A percentile compares a stretch with the other conserved stretches of the same genome.
These are phyloP conservation scores for Aratinga solstitialis DNA, from an alignment of 2,797 vertebrate genomes.

Conservation along the genomic window DNA sequence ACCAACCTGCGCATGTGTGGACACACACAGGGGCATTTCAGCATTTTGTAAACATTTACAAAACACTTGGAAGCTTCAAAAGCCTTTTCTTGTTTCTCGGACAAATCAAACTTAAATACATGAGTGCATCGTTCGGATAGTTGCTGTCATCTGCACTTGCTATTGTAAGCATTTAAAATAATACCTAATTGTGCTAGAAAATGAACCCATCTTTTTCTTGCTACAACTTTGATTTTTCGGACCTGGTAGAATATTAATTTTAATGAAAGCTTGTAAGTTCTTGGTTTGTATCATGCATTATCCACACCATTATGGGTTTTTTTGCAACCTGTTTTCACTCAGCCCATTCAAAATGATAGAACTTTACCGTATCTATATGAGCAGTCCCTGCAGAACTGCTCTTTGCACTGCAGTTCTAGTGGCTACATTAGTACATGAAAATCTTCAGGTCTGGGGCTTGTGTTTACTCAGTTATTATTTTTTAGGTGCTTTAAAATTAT, in stretches of 20 bases:
- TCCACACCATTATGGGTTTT: background rate
- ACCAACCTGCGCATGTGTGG: rapidly evolving
- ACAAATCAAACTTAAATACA: background rate
- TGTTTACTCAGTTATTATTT: background rate
- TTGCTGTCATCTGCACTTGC: background rate
- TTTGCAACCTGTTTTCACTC: background rate
- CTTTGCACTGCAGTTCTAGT: background rate
- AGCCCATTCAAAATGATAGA: background rate
- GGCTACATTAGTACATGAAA: background rate
- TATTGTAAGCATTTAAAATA: background rate
- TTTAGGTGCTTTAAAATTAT: background rate
- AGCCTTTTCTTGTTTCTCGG: background rate
- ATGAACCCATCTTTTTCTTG: background rate
- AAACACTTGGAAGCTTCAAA: background rate
- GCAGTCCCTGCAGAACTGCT: background rate
- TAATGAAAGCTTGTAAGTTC: background rate
- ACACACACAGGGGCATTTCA: rapidly evolving
- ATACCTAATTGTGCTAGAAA: background rate
- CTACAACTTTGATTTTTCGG: background rate
- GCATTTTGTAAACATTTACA: background rate
- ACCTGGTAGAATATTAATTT: background rate
- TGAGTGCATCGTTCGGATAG: rapidly evolving
- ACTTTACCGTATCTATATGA: rapidly evolving
- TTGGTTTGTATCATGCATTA: background rate
- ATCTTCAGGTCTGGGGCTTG: background rate